Conservation (phyloP, 2,797 vertebrate genomes). For the Rhincodon typus region DNA sequence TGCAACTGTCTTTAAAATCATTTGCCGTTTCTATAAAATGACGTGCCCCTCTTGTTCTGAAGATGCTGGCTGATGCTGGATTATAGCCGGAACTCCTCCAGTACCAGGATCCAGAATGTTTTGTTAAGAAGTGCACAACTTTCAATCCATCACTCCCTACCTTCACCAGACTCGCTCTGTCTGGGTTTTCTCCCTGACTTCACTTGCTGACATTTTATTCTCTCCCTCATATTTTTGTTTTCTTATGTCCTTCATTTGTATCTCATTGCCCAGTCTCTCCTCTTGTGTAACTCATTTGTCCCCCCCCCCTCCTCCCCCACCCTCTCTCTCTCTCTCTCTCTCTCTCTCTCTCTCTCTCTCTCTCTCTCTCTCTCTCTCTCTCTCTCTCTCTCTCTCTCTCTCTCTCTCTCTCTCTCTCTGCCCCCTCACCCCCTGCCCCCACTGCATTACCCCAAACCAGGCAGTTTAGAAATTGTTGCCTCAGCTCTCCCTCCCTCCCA, state of each 20-base stretch:
- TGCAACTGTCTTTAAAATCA: neutral
- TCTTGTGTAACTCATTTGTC: neutral
- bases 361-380: neutral
- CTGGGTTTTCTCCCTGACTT: neutral
- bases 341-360: neutral
- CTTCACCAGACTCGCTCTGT: neutral
- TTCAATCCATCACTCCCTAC: neutral
- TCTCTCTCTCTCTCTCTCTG: neutral
- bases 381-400: neutral
- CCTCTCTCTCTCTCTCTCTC: neutral
- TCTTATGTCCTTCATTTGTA: neutral
- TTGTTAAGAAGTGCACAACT: neutral
- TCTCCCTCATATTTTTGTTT: neutral
- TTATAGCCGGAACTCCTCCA: neutral
- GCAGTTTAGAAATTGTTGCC: conserved; percentile 66
- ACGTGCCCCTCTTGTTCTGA: neutral
- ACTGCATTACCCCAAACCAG: too few relatives aligned
- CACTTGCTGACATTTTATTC: neutral
- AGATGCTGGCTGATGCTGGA: neutral
- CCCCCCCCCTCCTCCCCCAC: too few relatives aligned
- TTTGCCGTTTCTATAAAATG: neutral
- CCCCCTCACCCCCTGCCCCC: neutral
- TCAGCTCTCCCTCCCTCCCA: conserved; percentile 60
- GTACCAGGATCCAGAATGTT: neutral
- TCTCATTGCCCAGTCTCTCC: neutral